These are phyloP conservation scores for Ophiothrix spiculata DNA, from an alignment of 35 echinoderm and acorn worm species.

Conservation along the genomic window DNA sequence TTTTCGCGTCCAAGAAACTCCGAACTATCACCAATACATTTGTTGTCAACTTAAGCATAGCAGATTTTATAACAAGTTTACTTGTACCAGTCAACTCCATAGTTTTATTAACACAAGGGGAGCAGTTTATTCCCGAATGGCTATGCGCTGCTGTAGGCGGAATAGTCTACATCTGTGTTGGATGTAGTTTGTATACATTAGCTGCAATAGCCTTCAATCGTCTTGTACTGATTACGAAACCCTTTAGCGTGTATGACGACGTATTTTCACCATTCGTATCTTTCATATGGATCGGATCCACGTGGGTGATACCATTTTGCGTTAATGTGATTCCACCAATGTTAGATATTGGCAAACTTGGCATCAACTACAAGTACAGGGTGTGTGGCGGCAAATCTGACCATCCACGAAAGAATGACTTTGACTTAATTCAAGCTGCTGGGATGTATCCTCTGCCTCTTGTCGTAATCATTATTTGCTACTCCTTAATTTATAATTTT, in stretches of 20 bases:
- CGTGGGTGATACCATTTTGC: conserved; percentile 4
- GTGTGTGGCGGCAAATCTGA: conserved; percentile 43
- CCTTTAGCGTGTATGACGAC: background rate
- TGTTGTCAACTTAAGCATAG: conserved; percentile 13
- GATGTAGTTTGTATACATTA: conserved; percentile 1
- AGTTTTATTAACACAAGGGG: background rate
- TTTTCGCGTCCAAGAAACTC: conserved; percentile 10
- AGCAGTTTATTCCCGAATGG: background rate
- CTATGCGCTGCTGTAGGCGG: background rate
- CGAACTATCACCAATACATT: conserved; percentile 17
- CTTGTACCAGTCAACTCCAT: background rate
- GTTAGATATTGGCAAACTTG: conserved; percentile 33
- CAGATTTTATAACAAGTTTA: background rate
- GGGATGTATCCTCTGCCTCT: conserved; percentile 34
- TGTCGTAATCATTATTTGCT: conserved; percentile 41
- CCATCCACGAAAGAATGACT: conserved; percentile 25
- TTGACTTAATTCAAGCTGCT: conserved; percentile 18
- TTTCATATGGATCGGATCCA: background rate
- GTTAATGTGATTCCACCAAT: conserved; percentile 36
- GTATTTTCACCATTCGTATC: background rate
- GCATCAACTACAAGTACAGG: conserved; percentile 54
- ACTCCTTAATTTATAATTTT: conserved; percentile 14
- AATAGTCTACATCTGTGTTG: background rate
- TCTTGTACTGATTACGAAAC: background rate
- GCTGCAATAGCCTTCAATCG: background rate